Percentiles rank a stretch among this genome's conserved stretches.
Evolutionary conservation across 2,113 vertebrate genomes (phyloP).

Genomic region (Spermophilus dauricus): DNA sequence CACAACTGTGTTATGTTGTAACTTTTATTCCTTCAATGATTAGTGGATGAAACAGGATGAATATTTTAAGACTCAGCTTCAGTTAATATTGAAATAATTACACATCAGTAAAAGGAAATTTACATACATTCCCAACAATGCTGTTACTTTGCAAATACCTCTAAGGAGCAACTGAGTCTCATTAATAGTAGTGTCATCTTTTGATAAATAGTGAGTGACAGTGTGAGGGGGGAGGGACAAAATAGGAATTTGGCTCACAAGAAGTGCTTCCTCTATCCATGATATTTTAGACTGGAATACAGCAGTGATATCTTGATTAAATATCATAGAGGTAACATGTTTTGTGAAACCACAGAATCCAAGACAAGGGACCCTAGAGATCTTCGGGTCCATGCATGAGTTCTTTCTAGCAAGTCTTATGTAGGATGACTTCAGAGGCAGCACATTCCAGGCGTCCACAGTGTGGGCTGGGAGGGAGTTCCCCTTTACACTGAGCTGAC

Average conservation of each 20-base stretch:
- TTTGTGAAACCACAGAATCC: not conserved
- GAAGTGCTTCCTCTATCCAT: not conserved
- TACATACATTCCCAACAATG: not conserved
- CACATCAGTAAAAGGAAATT: not conserved
- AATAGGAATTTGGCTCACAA: not conserved
- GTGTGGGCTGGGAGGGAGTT: no score
- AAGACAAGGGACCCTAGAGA: not conserved
- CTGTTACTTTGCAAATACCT: conserved; percentile 30
- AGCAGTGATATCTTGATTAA: not conserved
- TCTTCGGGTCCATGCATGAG: not conserved
- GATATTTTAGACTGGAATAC: not conserved
- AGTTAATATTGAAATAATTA: conserved; percentile 16
- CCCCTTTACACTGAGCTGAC: not conserved
- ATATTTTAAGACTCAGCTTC: not conserved
- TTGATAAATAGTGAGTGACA: conserved; percentile 2
- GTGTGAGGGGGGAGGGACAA: not conserved
- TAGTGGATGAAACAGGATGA: not conserved
- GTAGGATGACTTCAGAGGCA: not conserved
- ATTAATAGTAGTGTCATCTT: not conserved
- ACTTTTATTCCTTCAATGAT: conserved; percentile 3
- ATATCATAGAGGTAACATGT: not conserved
- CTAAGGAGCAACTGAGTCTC: not conserved
- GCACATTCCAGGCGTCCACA: not conserved
- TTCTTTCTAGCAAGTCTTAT: not conserved
- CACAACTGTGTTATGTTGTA: no score